A percentile compares a stretch with the other conserved stretches of the same genome.
These are phyloP conservation scores for Cephus pygmeus DNA, from an alignment of 2,888 invertebrate species.

Conservation along the genomic window DNA sequence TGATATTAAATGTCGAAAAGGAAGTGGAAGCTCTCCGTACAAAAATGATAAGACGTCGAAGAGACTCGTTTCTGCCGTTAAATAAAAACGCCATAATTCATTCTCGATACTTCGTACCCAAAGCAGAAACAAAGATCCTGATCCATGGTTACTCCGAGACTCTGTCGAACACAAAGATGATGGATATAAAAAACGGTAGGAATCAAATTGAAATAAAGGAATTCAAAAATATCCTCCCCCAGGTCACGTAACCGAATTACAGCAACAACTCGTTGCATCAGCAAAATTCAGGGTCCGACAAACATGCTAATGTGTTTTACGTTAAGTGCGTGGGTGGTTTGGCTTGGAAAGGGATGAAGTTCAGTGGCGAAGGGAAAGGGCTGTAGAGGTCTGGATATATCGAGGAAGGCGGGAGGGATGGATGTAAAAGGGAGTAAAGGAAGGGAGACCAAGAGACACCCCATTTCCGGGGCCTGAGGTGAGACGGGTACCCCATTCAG, in stretches of 20 bases:
- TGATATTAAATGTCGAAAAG: constrained; percentile 16
- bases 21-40: constrained; percentile 20
- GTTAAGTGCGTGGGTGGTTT: constrained; percentile 30
- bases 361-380: constrained; percentile 11
- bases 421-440: constrained; percentile 12
- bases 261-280: constrained; percentile 13
- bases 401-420: constrained; percentile 18
- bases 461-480: constrained; percentile 39
- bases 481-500: constrained; percentile 55
- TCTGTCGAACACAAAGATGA: constrained; percentile 21
- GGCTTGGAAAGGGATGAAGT: constrained; percentile 12
- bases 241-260: background rate
- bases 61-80: constrained; percentile 4
- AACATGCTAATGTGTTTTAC: constrained; percentile 49
- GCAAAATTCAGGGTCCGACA: constrained; percentile 20
- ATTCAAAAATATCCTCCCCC: background rate
- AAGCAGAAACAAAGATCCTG: constrained; percentile 21
- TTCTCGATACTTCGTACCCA: constrained; percentile 21
- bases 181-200: constrained; percentile 25
- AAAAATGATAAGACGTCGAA: constrained; percentile 20
- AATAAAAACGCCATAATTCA: constrained; percentile 12
- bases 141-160: constrained; percentile 29
- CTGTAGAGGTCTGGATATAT: constrained; percentile 9
- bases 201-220: background rate
- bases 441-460: constrained; percentile 26